These are phyloP conservation scores for Deroplatys truncata DNA, from an alignment of 2,888 invertebrate genomes.

Conservation along the genomic window DNA sequence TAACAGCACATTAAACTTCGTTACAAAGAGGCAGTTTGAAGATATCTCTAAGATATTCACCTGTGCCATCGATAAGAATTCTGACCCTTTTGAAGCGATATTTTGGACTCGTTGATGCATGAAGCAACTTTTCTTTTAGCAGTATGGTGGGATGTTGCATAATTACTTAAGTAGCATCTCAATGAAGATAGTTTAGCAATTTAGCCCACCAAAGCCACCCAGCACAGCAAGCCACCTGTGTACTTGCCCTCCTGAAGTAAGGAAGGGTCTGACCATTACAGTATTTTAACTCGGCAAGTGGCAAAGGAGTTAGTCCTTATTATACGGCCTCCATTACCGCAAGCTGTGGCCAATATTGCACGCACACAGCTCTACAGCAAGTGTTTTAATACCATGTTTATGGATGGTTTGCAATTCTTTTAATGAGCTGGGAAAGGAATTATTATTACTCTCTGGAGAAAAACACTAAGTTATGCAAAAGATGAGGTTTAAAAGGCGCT, in stretches of 20 bases:
- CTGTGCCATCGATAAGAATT: no score
- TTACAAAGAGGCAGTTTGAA: no score
- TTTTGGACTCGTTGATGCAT: not conserved
- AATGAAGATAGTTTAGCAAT: not conserved
- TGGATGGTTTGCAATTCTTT: not conserved
- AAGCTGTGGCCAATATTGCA: not conserved
- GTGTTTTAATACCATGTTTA: slow-evolving; percentile 9
- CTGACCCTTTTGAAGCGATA: no score
- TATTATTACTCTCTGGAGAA: not conserved
- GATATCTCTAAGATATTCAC: no score
- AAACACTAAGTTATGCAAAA: not conserved
- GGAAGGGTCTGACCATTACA: slow-evolving; percentile 1
- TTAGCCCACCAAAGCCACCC: not conserved
- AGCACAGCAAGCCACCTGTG: not conserved
- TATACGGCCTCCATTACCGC: slow-evolving; percentile 1
- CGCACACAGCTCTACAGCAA: not conserved
- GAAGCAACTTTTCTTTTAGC: not conserved
- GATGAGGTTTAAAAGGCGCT: no score
- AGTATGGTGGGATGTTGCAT: not conserved
- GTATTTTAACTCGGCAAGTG: not conserved
- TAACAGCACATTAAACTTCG: no score
- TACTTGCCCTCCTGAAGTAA: not conserved
- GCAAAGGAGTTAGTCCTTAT: not conserved
- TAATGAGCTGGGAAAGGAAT: not conserved
- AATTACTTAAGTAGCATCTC: not conserved